A percentile compares a stretch with the other conserved stretches of the same genome.
Evolutionary conservation across 2,113 vertebrate species (phyloP).

Genomic region (Lathamus discolor): DNA sequence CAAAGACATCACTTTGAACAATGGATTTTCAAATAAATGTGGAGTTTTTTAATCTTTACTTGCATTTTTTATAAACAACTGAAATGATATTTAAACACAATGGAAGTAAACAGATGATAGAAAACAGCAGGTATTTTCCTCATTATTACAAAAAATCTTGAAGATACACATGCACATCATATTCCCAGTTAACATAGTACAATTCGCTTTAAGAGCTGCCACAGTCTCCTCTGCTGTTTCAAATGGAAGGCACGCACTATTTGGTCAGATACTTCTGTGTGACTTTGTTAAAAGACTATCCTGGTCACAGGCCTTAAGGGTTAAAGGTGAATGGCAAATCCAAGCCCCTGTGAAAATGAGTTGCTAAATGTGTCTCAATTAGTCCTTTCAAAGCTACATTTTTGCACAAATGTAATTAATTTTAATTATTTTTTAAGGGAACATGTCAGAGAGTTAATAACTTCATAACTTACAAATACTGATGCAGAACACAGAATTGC

Average conservation of each 20-base stretch:
- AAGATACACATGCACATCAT: neutral
- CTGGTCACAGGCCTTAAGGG: neutral
- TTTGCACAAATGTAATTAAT: neutral
- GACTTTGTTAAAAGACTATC: neutral
- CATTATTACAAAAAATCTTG: neutral
- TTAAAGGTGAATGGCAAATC: neutral
- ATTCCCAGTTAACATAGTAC: neutral
- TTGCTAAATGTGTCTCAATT: neutral
- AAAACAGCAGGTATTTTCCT: neutral
- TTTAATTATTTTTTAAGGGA: neutral
- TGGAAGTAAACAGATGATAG: neutral
- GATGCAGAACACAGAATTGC: neutral
- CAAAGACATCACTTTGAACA: neutral
- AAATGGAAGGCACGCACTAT: neutral
- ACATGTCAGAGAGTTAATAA: neutral
- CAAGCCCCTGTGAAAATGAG: neutral
- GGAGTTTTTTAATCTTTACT: neutral
- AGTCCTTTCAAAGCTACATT: neutral
- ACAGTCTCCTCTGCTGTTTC: neutral
- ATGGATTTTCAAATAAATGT: neutral
- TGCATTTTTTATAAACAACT: neutral
- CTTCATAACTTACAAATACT: neutral
- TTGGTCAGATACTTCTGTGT: neutral
- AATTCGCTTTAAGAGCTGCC: neutral
- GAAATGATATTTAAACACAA: neutral